Evolutionary conservation across 2,888 invertebrate genomes (phyloP).

Genomic region (Cenopis cana): DNA sequence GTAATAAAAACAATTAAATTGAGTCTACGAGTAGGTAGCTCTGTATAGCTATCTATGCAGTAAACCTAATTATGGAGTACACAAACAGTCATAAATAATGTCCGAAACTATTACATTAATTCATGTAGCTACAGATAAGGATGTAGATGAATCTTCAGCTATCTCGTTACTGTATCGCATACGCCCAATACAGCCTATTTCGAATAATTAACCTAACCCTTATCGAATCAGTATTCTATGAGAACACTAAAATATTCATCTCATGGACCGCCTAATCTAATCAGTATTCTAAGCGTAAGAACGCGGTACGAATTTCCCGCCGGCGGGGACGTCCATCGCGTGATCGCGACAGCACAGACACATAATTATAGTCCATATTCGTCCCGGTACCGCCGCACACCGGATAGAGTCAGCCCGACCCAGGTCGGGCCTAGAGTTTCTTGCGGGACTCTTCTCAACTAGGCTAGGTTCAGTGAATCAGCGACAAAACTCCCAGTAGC

Average conservation of each 20-base stretch:
- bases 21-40: background rate
- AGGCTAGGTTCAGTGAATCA: no score
- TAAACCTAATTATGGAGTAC: background rate
- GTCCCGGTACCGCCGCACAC: no score
- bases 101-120: conserved; percentile 1
- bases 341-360: no score
- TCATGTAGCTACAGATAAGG: conserved; percentile 6
- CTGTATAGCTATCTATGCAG: background rate
- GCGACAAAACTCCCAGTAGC: no score
- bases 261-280: conserved; percentile 12
- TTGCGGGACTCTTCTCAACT: no score
- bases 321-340: no score
- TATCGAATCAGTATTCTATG: conserved; percentile 29
- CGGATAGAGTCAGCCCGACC: no score
- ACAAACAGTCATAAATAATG: background rate
- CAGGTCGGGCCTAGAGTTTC: no score
- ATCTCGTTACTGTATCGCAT: conserved; percentile 11
- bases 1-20: no score
- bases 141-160: background rate
- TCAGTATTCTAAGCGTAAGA: conserved; percentile 32
- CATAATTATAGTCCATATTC: no score
- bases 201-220: conserved; percentile 29
- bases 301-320: conserved; percentile 20
- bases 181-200: conserved; percentile 13
- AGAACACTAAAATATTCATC: conserved; percentile 28